phyloP scores from a whole-genome alignment of 2,797 vertebrate genomes.

The Luscinia luscinia region DNA sequence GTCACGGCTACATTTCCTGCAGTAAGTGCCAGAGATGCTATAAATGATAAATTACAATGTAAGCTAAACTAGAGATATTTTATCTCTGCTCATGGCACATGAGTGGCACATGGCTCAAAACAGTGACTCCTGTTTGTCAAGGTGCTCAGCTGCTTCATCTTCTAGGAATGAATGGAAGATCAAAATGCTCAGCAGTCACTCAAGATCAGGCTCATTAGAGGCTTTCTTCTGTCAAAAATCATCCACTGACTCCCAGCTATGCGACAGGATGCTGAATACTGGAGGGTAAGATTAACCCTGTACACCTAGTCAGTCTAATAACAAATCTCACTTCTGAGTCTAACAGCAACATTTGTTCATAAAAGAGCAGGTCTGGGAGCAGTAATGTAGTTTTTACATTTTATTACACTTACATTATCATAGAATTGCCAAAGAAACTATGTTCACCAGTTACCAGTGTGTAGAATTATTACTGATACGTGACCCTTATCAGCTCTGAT shows the following conservation, averaged over 20 bases:
- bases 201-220: slow-evolving; percentile 29
- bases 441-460: neutral
- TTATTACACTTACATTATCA: neutral
- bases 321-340: neutral
- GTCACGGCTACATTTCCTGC: neutral
- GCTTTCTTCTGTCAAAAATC: slow-evolving; percentile 31
- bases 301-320: neutral
- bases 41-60: neutral
- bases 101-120: neutral
- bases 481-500: neutral
- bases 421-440: neutral
- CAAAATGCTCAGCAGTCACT: slow-evolving; percentile 24
- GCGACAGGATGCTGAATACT: slow-evolving; percentile 23
- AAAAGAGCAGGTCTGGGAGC: neutral
- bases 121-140: neutral
- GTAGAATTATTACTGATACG: neutral
- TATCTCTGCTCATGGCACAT: neutral
- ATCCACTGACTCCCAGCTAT: slow-evolving; percentile 30
- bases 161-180: neutral
- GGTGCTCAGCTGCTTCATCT: neutral
- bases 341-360: neutral
- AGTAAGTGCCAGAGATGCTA: neutral
- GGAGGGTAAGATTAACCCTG: slow-evolving; percentile 53
- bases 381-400: neutral
- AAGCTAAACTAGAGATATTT: neutral